phyloP scores from a whole-genome alignment of 2,888 invertebrate genomes.

The Eupithecia exiguata region DNA sequence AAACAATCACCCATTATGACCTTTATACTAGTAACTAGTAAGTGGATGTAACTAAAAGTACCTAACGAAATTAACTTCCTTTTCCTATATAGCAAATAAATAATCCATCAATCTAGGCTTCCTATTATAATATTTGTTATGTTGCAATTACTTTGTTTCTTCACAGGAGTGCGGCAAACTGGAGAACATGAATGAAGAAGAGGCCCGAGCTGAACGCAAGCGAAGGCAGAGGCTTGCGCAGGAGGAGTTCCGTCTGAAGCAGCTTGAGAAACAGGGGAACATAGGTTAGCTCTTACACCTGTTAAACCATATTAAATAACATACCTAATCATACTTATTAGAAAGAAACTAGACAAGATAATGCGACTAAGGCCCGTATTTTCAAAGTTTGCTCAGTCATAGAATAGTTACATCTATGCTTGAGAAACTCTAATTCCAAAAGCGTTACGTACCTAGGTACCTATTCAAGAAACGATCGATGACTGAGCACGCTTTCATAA shows the following conservation, averaged over 20 bases:
- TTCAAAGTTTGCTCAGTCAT: no score
- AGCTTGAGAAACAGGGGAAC: constrained; percentile 60
- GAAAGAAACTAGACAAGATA: neutral
- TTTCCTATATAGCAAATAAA: neutral
- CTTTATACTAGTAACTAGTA: no score
- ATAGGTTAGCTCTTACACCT: constrained; percentile 58
- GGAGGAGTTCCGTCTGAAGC: constrained; percentile 75
- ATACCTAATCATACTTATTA: neutral
- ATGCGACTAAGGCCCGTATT: no score
- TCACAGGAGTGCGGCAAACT: constrained; percentile 47
- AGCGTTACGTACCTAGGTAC: no score
- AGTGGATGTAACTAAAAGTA: no score
- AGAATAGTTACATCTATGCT: no score
- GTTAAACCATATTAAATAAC: neutral
- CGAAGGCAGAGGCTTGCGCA: constrained; percentile 73
- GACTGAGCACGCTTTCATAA: no score
- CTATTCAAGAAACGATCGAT: no score
- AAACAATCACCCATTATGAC: no score
- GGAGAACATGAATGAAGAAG: constrained; percentile 61
- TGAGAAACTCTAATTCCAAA: no score
- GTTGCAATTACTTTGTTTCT: neutral
- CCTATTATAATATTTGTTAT: neutral
- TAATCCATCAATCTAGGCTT: neutral
- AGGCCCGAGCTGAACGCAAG: constrained; percentile 74
- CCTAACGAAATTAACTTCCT: no score